Percentiles rank a stretch among this genome's conserved stretches.
Evolutionary conservation across 2,797 vertebrate species (phyloP).

Genomic region (Anguilla megastoma): DNA sequence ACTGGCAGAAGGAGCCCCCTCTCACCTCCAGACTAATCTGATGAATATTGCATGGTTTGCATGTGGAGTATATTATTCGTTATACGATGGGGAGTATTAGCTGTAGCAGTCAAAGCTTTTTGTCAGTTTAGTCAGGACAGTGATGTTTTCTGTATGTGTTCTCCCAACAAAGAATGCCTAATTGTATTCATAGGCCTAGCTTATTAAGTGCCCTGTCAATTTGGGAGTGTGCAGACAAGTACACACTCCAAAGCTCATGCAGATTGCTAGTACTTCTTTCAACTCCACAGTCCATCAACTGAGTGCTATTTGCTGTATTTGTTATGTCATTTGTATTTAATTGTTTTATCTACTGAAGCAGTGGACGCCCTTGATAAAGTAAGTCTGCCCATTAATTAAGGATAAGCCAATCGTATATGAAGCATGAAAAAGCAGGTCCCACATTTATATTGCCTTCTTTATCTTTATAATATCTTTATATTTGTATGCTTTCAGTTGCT

Average conservation of each 20-base stretch:
- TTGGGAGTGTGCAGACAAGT: not conserved
- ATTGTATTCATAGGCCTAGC: not conserved
- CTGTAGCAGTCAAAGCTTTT: not conserved
- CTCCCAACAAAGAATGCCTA: not conserved
- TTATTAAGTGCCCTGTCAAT: not conserved
- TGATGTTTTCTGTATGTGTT: not conserved
- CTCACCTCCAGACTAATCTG: too few species aligned
- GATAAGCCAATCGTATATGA: not conserved
- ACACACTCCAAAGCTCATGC: not conserved
- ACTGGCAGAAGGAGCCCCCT: too few species aligned
- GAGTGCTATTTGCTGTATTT: not conserved
- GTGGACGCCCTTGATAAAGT: not conserved
- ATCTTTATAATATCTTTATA: constrained; percentile 25
- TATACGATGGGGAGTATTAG: not conserved
- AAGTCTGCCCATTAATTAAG: not conserved
- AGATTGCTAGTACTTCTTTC: not conserved
- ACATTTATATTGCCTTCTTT: not conserved
- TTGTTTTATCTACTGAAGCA: constrained; percentile 1
- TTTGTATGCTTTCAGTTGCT: constrained; percentile 24
- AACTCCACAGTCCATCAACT: not conserved
- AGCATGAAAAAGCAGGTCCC: not conserved
- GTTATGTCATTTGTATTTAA: not conserved
- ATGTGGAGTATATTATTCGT: too few species aligned
- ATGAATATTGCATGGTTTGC: too few species aligned
- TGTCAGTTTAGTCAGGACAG: not conserved